These are phyloP conservation scores for Hyperoplus lanceolatus DNA, from an alignment of 2,797 vertebrate species.

Conservation along the genomic window DNA sequence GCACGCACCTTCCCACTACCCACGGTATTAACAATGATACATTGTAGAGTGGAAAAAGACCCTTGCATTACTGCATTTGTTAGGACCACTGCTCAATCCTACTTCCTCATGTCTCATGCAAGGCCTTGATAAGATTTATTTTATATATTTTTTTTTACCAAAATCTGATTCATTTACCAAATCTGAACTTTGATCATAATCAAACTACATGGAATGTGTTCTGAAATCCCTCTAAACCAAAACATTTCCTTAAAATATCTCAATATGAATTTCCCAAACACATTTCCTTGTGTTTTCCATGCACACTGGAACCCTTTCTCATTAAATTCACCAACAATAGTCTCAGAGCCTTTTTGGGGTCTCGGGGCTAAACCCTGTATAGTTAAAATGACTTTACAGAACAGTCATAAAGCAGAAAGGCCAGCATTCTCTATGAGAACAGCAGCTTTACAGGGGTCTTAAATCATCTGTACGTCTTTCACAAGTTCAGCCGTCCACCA, in stretches of 20 bases:
- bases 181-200: not conserved
- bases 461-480: conserved; percentile 31
- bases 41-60: conserved; percentile 6
- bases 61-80: not conserved
- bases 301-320: conserved; percentile 11
- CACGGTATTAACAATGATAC: conserved; percentile 18
- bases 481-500: conserved; percentile 1
- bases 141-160: not conserved
- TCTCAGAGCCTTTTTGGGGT: conserved; percentile 22
- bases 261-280: not conserved
- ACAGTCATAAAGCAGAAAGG: conserved; percentile 31
- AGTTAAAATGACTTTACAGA: conserved; percentile 50
- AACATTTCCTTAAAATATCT: not conserved
- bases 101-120: not conserved
- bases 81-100: not conserved
- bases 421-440: conserved; percentile 24
- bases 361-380: not conserved
- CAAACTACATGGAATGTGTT: not conserved
- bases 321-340: conserved; percentile 37
- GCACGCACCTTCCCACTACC: not conserved
- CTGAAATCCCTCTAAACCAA: not conserved
- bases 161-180: not conserved
- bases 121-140: no score
- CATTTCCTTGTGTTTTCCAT: not conserved
- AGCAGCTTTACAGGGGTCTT: conserved; percentile 35